These are phyloP conservation scores for Acanthurus leucopareius DNA, from an alignment of 2,797 vertebrate species.

Conservation along the genomic window DNA sequence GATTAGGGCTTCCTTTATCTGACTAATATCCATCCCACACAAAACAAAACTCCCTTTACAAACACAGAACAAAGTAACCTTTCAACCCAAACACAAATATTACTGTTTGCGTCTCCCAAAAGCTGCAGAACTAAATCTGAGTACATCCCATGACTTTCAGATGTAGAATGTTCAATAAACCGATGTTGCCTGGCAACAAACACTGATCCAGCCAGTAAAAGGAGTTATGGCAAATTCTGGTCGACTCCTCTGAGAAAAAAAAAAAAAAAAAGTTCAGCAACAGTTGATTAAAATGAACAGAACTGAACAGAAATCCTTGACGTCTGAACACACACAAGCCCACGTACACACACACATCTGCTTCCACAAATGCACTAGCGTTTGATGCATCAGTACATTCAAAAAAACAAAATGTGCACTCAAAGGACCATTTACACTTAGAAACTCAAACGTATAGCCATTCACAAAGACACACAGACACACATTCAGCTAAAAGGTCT, in stretches of 20 bases:
- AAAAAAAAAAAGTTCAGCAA: conserved; percentile 41
- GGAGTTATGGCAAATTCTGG: conserved; percentile 44
- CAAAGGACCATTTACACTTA: conserved; percentile 10
- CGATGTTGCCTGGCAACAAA: conserved; percentile 79
- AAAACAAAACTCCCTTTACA: conserved; percentile 24
- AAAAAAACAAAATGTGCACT: background rate
- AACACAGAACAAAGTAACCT: conserved; percentile 22
- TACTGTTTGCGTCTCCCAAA: conserved; percentile 46
- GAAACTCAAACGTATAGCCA: background rate
- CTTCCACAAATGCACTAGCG: background rate
- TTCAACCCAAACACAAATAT: conserved; percentile 51
- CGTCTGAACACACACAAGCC: conserved; percentile 14
- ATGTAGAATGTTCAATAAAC: conserved; percentile 62
- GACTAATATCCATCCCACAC: conserved; percentile 42
- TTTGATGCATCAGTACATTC: background rate
- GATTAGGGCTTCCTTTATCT: conserved; percentile 35
- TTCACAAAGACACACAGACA: background rate
- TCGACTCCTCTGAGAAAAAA: conserved; percentile 12
- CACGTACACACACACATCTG: background rate
- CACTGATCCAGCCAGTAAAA: conserved; percentile 40
- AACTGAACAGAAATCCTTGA: conserved; percentile 47
- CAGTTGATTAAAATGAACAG: conserved; percentile 31
- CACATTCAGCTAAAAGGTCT: background rate
- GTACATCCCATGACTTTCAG: conserved; percentile 46
- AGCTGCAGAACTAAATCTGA: conserved; percentile 24